Conservation (phyloP, 2,797 vertebrate genomes). For the Galagoides demidoff region DNA sequence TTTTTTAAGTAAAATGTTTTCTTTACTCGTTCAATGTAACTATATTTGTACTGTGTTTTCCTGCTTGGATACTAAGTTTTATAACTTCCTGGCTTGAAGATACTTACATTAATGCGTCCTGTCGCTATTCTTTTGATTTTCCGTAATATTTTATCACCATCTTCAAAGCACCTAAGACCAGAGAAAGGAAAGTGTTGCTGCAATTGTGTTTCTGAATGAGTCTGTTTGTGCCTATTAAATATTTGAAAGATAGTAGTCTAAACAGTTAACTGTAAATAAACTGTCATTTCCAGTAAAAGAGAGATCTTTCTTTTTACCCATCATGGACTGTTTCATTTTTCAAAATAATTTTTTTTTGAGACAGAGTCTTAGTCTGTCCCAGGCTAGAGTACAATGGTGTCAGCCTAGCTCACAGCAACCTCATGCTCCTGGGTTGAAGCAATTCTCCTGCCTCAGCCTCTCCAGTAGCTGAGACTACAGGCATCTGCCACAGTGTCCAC, state of each 20-base stretch:
- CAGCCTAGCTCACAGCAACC: no score
- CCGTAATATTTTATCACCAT: background rate
- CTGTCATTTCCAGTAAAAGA: background rate
- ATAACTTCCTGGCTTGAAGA: background rate
- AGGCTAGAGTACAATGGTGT: no score
- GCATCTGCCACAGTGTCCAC: no score
- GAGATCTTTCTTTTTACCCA: background rate
- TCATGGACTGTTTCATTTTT: background rate
- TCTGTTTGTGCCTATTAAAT: background rate
- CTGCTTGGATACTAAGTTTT: background rate
- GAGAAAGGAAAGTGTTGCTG: background rate
- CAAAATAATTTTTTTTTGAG: background rate
- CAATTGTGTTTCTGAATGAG: background rate
- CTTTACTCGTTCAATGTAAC: background rate
- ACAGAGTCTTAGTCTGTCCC: no score
- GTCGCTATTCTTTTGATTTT: background rate
- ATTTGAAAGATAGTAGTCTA: background rate
- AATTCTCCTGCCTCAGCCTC: no score
- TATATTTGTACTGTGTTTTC: background rate
- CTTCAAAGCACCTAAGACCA: background rate
- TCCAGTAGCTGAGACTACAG: no score
- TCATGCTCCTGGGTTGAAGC: no score
- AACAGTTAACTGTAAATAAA: background rate
- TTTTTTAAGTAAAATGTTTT: slow-evolving; percentile 23
- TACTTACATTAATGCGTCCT: background rate